Percentiles rank a stretch among this genome's conserved stretches.
Conservation (phyloP, 1,140 invertebrate genomes). For the Nasonia longicornis region DNA sequence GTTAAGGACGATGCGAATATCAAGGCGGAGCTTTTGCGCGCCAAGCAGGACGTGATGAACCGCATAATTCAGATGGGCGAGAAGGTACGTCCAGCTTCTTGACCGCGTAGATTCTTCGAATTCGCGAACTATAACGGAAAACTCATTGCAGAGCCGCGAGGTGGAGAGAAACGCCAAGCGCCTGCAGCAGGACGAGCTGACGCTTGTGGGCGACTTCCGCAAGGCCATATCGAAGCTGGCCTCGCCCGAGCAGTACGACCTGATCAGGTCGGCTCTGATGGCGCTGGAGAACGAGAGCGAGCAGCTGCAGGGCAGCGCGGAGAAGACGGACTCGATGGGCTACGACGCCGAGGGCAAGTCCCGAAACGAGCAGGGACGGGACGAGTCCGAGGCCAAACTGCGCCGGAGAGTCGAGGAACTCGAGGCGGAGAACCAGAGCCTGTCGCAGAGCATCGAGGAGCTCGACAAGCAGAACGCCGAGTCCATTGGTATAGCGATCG, state of each 20-base stretch:
- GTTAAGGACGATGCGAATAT: slow-evolving; percentile 50
- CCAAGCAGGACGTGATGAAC: slow-evolving; percentile 67
- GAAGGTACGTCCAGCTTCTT: slow-evolving; percentile 56
- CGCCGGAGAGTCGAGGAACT: slow-evolving; percentile 66
- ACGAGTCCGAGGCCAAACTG: slow-evolving; percentile 58
- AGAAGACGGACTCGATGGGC: slow-evolving; percentile 50
- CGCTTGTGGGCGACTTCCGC: slow-evolving; percentile 62
- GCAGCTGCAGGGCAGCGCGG: slow-evolving; percentile 24
- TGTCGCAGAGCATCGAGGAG: slow-evolving; percentile 76
- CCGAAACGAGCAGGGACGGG: slow-evolving; percentile 37
- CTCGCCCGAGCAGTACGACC: slow-evolving; percentile 62
- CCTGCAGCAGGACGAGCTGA: slow-evolving; percentile 59
- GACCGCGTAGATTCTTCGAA: too few relatives aligned
- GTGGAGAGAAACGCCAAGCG: slow-evolving; percentile 62
- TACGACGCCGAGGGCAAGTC: slow-evolving; percentile 51
- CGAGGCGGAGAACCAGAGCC: slow-evolving; percentile 69
- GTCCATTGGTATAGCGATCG: slow-evolving; percentile 69
- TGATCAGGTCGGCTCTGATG: slow-evolving; percentile 65
- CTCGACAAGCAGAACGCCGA: slow-evolving; percentile 79
- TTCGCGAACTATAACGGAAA: neutral
- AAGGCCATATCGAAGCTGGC: slow-evolving; percentile 65
- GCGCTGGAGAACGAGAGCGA: slow-evolving; percentile 68
- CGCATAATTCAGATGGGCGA: slow-evolving; percentile 67
- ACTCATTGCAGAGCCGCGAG: slow-evolving; percentile 56
- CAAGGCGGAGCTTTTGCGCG: slow-evolving; percentile 60